These are phyloP conservation scores for Gallinago nigripennis DNA, from an alignment of 2,797 vertebrate genomes.

Conservation along the genomic window DNA sequence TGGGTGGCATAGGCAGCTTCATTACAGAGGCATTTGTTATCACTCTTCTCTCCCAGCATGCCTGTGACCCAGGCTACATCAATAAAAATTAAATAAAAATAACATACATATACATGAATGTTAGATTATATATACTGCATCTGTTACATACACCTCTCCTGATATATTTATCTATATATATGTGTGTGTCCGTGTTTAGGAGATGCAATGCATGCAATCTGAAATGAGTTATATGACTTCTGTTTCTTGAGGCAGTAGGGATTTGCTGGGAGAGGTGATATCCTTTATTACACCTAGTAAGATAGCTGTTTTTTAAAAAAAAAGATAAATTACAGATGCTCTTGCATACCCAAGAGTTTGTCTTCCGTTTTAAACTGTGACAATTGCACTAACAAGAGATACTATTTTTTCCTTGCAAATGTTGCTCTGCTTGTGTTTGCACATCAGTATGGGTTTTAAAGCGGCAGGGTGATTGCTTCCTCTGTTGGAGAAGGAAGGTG, in stretches of 20 bases:
- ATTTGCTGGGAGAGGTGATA: neutral
- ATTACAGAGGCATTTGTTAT: neutral
- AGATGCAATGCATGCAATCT: neutral
- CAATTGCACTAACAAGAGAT: neutral
- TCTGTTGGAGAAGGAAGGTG: neutral
- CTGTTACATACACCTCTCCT: neutral
- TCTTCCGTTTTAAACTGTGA: neutral
- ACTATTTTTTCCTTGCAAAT: neutral
- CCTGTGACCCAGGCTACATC: neutral
- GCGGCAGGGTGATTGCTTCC: fast-evolving
- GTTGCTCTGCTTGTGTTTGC: neutral
- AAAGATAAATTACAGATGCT: neutral
- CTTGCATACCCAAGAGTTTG: neutral
- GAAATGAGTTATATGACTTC: neutral
- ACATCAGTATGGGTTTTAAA: neutral
- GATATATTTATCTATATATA: neutral
- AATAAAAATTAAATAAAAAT: conserved; percentile 14
- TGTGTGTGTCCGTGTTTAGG: neutral
- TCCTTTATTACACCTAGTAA: neutral
- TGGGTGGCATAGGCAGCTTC: neutral
- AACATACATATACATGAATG: neutral
- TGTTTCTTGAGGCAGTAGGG: neutral
- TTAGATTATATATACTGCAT: neutral
- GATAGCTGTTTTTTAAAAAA: neutral
- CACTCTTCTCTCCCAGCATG: neutral